Evolutionary conservation across 2,113 vertebrate genomes (phyloP), one percentile per base, ranked within the genome.

Genomic region (Apodemus speciosus): DNA sequence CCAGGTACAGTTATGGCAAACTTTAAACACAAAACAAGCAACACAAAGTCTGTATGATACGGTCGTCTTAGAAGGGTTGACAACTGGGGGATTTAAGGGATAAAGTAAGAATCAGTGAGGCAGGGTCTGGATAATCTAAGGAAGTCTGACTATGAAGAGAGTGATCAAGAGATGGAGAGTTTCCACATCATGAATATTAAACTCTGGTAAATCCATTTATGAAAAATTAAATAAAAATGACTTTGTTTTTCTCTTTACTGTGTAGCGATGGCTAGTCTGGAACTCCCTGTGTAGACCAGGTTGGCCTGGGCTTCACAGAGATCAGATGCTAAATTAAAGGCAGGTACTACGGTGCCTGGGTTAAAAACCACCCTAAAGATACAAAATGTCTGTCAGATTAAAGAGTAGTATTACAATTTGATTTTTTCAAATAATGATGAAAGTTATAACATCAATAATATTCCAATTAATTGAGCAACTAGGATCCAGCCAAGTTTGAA

Each of bases 101-200:
- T 35, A 69, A 77, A 2, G 16, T 23, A 3, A 69, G 25, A 91
- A 46, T 89, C 49, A n/a, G 32, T 11, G 8, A 83, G 6, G n/a
- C 16, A 51, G 7, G 58, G 6, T 25, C 21, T 27, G 38, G 30
- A 10, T 71, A 77, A 92, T 30, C 46, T 58, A 9, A 62, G 53
- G 76, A 92, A 49, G 72, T 88, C 25, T 95, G 77, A 90, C 86
- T 58, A 20, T 79, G 18, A 43, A 23, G 7, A 76, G 20, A 25
- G 20, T 35, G 6, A 72, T 56, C 38, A 30, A 77, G 35, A 92
- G 49, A 66, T 27, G 9, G 18, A 27, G 13, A 15, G 6, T 71
- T 73, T 89, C 43, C 68, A 60, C 49, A 84, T 91, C 53, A 62
- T 38, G 49, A 83, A 56, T 38, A 58, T 71, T 75, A 71, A 95